phyloP scores from a whole-genome alignment of 2,888 invertebrate genomes.

The Pachydiplax longipennis region DNA sequence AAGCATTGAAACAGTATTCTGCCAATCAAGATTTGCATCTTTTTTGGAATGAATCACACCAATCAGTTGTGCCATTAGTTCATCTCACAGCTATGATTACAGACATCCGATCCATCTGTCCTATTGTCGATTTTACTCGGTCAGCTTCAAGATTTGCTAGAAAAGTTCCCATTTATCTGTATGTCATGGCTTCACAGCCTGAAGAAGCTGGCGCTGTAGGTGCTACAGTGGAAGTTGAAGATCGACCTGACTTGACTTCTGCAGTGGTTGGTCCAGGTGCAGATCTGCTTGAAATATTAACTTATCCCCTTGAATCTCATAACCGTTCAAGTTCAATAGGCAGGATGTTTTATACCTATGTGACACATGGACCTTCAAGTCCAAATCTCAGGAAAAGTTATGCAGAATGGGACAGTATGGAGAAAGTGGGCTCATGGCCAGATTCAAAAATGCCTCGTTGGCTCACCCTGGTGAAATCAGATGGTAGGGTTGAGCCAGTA shows the following conservation, averaged over 20 bases:
- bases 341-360: slow-evolving; percentile 1
- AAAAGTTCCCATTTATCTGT: background rate
- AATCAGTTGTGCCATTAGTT: slow-evolving; percentile 63
- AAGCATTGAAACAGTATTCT: background rate
- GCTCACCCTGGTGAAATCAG: background rate
- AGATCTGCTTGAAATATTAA: background rate
- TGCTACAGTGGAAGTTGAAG: background rate
- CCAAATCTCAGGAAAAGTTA: background rate
- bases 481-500: background rate
- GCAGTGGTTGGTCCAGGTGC: background rate
- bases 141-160: background rate
- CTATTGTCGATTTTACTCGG: slow-evolving; percentile 72
- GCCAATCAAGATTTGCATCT: background rate
- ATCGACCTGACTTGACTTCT: background rate
- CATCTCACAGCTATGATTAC: slow-evolving; percentile 78
- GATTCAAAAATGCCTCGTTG: background rate
- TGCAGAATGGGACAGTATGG: background rate
- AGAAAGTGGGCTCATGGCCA: background rate
- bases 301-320: background rate
- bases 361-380: background rate
- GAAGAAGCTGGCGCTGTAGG: background rate
- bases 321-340: background rate
- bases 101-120: slow-evolving; percentile 81
- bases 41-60: background rate
- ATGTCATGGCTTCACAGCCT: background rate